phyloP scores from a whole-genome alignment of 2,113 vertebrate genomes.

The Seriola quinqueradiata region DNA sequence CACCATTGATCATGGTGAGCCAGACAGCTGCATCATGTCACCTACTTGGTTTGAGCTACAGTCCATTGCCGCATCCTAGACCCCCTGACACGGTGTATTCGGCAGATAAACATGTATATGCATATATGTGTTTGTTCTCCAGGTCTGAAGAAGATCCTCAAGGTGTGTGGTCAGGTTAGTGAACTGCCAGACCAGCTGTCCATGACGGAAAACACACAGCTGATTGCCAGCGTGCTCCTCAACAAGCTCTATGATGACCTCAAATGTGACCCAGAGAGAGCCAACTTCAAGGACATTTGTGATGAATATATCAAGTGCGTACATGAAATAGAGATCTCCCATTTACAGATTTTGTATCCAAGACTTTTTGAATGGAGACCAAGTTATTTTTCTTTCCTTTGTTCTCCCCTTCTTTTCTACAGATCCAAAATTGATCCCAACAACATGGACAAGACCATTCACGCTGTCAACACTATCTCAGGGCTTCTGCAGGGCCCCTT shows the following conservation, averaged over 20 bases:
- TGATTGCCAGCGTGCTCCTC: constrained; percentile 94
- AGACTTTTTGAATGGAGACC: not conserved
- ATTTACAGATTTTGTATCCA: not conserved
- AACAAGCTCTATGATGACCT: constrained; percentile 94
- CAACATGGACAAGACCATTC: constrained; percentile 96
- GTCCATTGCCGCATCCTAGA: not conserved
- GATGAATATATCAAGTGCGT: constrained; percentile 94
- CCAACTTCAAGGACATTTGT: constrained; percentile 91
- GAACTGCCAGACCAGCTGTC: constrained; percentile 93
- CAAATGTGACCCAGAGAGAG: constrained; percentile 92
- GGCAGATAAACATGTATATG: not conserved
- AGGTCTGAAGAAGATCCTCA: constrained; percentile 97
- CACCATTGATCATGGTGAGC: constrained; percentile 92
- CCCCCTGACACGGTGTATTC: not conserved
- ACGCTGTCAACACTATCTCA: constrained; percentile 94
- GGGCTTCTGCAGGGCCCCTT: constrained; percentile 96
- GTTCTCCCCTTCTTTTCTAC: constrained; percentile 1
- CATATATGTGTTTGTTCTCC: constrained; percentile 23
- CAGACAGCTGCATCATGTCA: not conserved
- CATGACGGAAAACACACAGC: constrained; percentile 93
- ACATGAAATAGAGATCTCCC: not conserved
- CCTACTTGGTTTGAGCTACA: not conserved
- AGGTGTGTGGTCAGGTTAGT: constrained; percentile 93
- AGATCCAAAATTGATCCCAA: constrained; percentile 96
- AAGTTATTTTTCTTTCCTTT: not conserved